A percentile compares a stretch with the other conserved stretches of the same genome.
Conservation (phyloP, 1,140 invertebrate species). For the Cydia splendana region DNA sequence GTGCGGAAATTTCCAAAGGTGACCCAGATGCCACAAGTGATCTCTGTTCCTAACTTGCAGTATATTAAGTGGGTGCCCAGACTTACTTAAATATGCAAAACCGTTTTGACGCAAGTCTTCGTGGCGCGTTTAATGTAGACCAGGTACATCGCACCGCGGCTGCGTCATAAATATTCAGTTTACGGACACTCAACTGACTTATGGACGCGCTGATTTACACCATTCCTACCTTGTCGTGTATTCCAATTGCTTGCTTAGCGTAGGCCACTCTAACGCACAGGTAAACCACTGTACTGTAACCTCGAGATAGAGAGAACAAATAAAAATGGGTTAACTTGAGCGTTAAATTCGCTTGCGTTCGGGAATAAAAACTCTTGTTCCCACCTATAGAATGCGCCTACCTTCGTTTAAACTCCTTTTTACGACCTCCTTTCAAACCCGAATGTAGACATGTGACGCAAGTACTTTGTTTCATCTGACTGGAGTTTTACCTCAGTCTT, state of each 20-base stretch:
- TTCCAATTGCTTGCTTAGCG: neutral
- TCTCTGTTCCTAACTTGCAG: slow-evolving; percentile 50
- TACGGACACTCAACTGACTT: slow-evolving; percentile 45
- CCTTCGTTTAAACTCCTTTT: slow-evolving; percentile 25
- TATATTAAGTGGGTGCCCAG: slow-evolving; percentile 45
- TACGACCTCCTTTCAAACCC: slow-evolving; percentile 25
- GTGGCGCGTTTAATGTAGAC: slow-evolving; percentile 39
- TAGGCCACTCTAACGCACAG: neutral
- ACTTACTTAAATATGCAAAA: slow-evolving; percentile 50
- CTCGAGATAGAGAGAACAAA: neutral
- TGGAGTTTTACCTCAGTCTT: slow-evolving; percentile 14
- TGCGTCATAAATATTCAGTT: slow-evolving; percentile 54
- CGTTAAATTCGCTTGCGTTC: neutral
- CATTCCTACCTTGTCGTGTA: slow-evolving; percentile 23
- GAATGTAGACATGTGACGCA: slow-evolving; percentile 17
- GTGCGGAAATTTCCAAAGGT: slow-evolving; percentile 4
- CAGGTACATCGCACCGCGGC: slow-evolving; percentile 30
- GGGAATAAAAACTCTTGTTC: neutral
- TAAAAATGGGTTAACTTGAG: neutral
- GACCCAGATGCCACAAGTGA: slow-evolving; percentile 24
- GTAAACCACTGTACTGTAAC: neutral
- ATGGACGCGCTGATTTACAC: slow-evolving; percentile 47
- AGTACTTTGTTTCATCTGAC: slow-evolving; percentile 18
- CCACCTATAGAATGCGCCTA: slow-evolving; percentile 5
- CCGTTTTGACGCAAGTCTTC: slow-evolving; percentile 49